Evolutionary conservation across 2,888 invertebrate species (phyloP).

Genomic region (Hecatera dysodea): DNA sequence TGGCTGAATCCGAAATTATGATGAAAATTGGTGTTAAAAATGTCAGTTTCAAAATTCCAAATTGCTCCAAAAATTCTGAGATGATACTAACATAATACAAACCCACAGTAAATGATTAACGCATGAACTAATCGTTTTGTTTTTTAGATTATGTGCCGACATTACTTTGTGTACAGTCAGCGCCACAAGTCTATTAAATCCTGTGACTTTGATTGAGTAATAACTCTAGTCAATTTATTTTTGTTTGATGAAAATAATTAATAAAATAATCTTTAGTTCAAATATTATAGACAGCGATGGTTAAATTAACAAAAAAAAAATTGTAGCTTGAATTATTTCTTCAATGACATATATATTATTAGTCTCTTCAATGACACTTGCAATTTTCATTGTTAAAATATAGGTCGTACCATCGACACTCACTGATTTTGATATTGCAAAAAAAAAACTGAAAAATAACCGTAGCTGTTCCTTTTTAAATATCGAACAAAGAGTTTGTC

Average conservation of each 20-base stretch:
- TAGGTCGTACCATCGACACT: neutral
- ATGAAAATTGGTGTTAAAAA: constrained; percentile 13
- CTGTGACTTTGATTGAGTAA: constrained; percentile 42
- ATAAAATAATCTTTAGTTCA: neutral
- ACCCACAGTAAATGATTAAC: constrained; percentile 33
- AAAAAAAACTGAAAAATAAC: neutral
- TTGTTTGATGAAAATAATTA: neutral
- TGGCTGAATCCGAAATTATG: constrained; percentile 48
- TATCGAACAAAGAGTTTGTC: too few species aligned
- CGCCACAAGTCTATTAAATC: constrained; percentile 45
- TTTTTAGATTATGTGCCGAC: constrained; percentile 60
- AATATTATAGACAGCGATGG: neutral
- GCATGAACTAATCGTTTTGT: constrained; percentile 60
- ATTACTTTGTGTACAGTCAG: constrained; percentile 60
- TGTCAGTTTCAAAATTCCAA: constrained; percentile 26
- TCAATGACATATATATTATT: too few species aligned
- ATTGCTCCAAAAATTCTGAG: constrained; percentile 38
- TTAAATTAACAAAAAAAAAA: neutral
- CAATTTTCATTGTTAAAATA: neutral
- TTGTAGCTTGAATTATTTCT: too few species aligned
- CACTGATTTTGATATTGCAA: neutral
- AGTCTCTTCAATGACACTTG: neutral
- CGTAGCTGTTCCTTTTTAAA: neutral
- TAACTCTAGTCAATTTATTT: constrained; percentile 27
- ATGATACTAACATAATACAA: constrained; percentile 51